These are phyloP conservation scores for Onthophagus sagittarius DNA, from an alignment of 2,888 invertebrate genomes.

Conservation along the genomic window DNA sequence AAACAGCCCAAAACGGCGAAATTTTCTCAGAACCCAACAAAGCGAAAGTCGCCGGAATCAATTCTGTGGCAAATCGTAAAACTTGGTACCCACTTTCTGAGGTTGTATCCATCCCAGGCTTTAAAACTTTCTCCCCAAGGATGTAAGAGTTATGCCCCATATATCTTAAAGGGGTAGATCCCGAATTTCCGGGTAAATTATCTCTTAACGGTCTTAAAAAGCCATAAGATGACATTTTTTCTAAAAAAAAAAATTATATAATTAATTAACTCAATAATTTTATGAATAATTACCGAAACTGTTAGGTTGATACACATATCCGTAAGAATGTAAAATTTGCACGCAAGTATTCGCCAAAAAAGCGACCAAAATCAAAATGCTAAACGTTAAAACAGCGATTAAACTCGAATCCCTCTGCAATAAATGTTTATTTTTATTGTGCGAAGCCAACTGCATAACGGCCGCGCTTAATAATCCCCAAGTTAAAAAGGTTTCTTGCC, in stretches of 20 bases:
- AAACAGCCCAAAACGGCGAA: slow-evolving; percentile 84
- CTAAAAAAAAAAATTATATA: slow-evolving; percentile 56
- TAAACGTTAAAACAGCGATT: slow-evolving; percentile 67
- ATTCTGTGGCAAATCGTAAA: slow-evolving; percentile 78
- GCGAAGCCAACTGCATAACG: slow-evolving; percentile 75
- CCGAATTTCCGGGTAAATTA: slow-evolving; percentile 58
- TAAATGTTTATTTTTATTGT: slow-evolving; percentile 67
- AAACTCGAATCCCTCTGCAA: slow-evolving; percentile 62
- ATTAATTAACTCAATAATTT: neutral
- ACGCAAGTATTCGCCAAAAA: slow-evolving; percentile 81
- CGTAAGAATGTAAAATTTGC: slow-evolving; percentile 69
- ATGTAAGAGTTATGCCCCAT: slow-evolving; percentile 69
- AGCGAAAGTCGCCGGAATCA: slow-evolving; percentile 83
- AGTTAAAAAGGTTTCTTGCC: slow-evolving; percentile 82
- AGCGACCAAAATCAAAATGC: slow-evolving; percentile 70
- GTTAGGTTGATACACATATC: slow-evolving; percentile 73
- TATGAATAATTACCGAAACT: slow-evolving; percentile 70
- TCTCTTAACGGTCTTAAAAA: slow-evolving; percentile 65
- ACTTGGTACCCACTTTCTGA: slow-evolving; percentile 77
- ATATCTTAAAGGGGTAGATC: slow-evolving; percentile 61
- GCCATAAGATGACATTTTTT: slow-evolving; percentile 65
- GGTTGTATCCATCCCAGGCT: slow-evolving; percentile 55
- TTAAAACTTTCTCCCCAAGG: slow-evolving; percentile 64
- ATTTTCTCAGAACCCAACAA: slow-evolving; percentile 69
- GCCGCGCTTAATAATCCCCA: slow-evolving; percentile 83